phyloP scores from a whole-genome alignment of 2,888 invertebrate genomes.

The Tenthredo scrophulariae region DNA sequence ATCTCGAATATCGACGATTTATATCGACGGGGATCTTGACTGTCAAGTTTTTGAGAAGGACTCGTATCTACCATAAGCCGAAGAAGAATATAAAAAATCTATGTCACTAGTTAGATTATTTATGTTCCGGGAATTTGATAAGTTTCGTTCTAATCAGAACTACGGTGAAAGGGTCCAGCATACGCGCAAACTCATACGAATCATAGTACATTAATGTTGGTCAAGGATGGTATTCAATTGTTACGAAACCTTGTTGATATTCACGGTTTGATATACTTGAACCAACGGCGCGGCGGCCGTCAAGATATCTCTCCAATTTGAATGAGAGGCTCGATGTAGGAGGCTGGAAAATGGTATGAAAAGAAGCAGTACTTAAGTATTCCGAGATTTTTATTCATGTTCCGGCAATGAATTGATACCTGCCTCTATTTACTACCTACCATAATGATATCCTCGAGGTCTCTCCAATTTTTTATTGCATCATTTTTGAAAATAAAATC shows the following conservation, averaged over 20 bases:
- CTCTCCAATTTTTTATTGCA: background rate
- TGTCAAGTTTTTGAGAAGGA: background rate
- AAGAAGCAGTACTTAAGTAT: background rate
- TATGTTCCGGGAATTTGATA: background rate
- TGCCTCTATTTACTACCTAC: background rate
- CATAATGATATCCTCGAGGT: background rate
- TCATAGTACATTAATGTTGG: constrained; percentile 30
- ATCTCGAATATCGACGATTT: background rate
- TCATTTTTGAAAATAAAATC: background rate
- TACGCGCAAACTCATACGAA: background rate
- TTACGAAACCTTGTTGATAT: constrained; percentile 20
- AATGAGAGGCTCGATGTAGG: background rate
- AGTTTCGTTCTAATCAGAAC: background rate
- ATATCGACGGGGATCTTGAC: background rate
- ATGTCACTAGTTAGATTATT: background rate
- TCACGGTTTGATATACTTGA: background rate
- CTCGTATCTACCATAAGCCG: background rate
- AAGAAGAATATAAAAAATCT: background rate
- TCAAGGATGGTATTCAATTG: constrained; percentile 35
- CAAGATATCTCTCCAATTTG: constrained; percentile 8
- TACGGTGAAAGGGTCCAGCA: constrained; percentile 36
- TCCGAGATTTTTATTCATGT: background rate
- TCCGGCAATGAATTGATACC: background rate
- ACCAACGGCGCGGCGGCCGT: constrained; percentile 1
- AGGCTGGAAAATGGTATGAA: background rate